Base-by-base conservation (phyloP, 2,888 invertebrate genomes). In the Polydrusus tereticollis region DNA sequence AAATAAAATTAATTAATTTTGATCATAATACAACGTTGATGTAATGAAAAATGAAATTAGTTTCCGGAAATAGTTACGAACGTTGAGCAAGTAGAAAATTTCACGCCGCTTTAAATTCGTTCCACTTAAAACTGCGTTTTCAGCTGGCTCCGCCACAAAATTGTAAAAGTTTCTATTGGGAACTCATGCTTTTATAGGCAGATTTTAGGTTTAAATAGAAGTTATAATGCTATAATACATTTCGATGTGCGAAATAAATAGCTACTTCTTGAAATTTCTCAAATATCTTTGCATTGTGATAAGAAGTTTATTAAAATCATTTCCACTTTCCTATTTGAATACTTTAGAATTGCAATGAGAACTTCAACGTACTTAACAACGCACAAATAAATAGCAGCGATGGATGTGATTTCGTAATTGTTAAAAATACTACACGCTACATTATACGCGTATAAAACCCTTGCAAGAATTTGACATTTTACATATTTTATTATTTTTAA, bases 91-190 rank as follows among this genome's bases (percentile, higher is more conserved):
- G 50, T 50, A 50, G 50, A 64, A 36, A 47, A 64, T 64, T 52
- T 64, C 38, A 64, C 52, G 38, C 50, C 36, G 29, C 50, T 64
- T 38, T 52, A 64, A 64, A 64, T 52, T 52, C 29, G 52, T 52
- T 52, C 29, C 23, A 38, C 64, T 52, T 64, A 64, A 52, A 64
- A 52, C 64, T 64, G 64, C 64, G 52, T 64, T 64, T 64, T 64
- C 52, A 50, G 50, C 64, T 52, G 64, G 23, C 33, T 64, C 36
- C 10, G 64, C 64, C 64, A 23, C 64, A 38, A 64, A 64, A 64
- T 64, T 64, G 64, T 64, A 64, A 64, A 52, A 64, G 52, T 64
- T 64, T 64, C 20, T 33, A 64, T 52, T 64, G 52, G 16, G 14
- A 52, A 52, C 36, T 64, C 29, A 63, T 50, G 63, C 63, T 63